A percentile compares a stretch with the other conserved stretches of the same genome.
These are phyloP conservation scores for Hypotaenidia philippensis DNA, from an alignment of 2,797 vertebrate species.

Conservation along the genomic window DNA sequence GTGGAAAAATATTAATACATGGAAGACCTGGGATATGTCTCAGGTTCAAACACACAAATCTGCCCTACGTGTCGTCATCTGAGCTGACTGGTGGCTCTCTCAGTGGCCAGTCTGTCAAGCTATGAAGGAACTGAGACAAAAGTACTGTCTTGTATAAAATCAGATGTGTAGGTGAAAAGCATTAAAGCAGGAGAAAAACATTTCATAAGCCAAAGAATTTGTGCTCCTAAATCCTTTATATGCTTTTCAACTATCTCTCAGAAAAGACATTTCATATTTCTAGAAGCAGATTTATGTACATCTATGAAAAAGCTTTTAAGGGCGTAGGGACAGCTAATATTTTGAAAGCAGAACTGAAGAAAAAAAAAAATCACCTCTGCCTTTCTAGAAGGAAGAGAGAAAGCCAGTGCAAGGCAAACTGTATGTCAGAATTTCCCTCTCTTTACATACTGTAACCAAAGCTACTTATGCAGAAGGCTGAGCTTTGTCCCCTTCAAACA, in stretches of 20 bases:
- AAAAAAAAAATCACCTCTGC: background rate
- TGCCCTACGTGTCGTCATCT: background rate
- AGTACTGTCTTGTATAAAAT: background rate
- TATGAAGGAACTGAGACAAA: background rate
- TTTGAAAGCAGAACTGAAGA: background rate
- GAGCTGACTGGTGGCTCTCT: background rate
- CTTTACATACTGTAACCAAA: background rate
- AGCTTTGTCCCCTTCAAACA: accelerated
- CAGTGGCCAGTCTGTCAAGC: background rate
- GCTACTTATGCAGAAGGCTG: background rate
- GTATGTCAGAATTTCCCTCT: background rate
- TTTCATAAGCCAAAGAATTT: background rate
- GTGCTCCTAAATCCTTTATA: background rate
- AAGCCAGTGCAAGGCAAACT: background rate
- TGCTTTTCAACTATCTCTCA: background rate
- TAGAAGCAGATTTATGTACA: background rate
- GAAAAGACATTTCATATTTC: background rate
- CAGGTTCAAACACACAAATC: background rate
- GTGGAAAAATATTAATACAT: background rate
- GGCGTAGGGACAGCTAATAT: background rate
- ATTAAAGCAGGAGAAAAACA: background rate
- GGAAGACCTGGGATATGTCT: background rate
- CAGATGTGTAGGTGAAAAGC: background rate
- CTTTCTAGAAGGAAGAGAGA: background rate
- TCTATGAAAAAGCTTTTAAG: background rate